Evolutionary conservation across 2,797 vertebrate genomes (phyloP).

Genomic region (Hylomyscus alleni): DNA sequence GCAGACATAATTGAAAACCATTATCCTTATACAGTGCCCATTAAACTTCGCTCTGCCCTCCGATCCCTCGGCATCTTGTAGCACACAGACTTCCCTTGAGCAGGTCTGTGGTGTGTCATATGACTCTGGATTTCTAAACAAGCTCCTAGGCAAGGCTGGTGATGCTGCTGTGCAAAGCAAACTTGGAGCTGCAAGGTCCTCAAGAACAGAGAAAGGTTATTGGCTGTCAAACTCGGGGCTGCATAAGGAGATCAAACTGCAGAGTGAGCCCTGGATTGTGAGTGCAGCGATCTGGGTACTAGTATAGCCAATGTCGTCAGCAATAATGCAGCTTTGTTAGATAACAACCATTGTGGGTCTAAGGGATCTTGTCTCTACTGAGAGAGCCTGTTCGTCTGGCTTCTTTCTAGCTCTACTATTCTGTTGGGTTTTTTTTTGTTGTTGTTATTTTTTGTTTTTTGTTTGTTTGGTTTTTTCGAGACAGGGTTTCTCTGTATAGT

Average conservation of each 20-base stretch:
- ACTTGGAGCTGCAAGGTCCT: background rate
- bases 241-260: background rate
- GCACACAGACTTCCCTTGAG: background rate
- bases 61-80: background rate
- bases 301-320: background rate
- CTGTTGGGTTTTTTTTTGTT: no score
- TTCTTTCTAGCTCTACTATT: background rate
- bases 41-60: background rate
- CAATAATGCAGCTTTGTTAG: background rate
- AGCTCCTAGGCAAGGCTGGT: background rate
- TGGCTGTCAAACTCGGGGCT: background rate
- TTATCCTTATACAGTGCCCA: background rate
- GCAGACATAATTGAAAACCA: background rate
- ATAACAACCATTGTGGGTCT: background rate
- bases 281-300: background rate
- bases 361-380: background rate
- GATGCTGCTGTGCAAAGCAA: background rate
- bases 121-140: conserved; percentile 9
- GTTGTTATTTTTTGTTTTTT: no score
- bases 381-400: background rate
- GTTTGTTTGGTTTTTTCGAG: no score
- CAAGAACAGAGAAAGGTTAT: conserved; percentile 2
- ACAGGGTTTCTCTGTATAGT: no score
- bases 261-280: background rate
- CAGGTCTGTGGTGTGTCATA: background rate